Base-by-base conservation (phyloP, 2,797 vertebrate species). In the Anolis apletophallus region DNA sequence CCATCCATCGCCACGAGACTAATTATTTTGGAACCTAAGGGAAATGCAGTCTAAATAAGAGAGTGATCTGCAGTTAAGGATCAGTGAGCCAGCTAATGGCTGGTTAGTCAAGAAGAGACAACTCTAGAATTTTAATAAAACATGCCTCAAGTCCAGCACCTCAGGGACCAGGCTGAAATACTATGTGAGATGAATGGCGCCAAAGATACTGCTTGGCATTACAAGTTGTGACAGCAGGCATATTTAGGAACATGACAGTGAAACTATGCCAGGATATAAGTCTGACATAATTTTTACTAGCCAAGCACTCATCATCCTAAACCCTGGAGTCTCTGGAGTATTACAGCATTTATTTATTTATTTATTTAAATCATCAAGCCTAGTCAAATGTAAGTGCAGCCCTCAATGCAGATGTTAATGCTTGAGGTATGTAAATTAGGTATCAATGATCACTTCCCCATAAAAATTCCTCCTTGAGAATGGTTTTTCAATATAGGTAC, bases 21-120 rank as follows among this genome's bases (percentile, higher is more conserved):
- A 95, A 95, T 95, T 95, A 95, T 95, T 95, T 92, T 89, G 89
- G 90, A 95, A 94, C 95, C 92, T 93, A 91, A 91, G 94, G 95
- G 93, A 95, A 95, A 95, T 92, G 89, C 93, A 93, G 93, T 85
- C 91, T 93, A 90, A 93, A 90, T 93, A 92, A 93, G 91, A 92
- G 92, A 95, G 91, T 90, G 91, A 94, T 94, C 91, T 94, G 92
- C 93, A 93, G 93, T 95, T 95, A 95, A 94, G 93, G 93, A 94
- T 95, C 94, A 93, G 92, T 93, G 94, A 95, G 93, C 93, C 94
- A 95, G 91, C 90, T 94, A 95, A 95, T 95, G 93, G 92, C 94
- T 93, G 92, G 92, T 95, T 95, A 94, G 93, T 93, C 90, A 94
- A 91, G 93, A 94, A 91, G 93, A 93, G 92, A 94, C 93, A 94